Evolutionary conservation across 2,888 invertebrate species (phyloP), one percentile per base, ranked within the genome.

Genomic region (Athalia rosae): DNA sequence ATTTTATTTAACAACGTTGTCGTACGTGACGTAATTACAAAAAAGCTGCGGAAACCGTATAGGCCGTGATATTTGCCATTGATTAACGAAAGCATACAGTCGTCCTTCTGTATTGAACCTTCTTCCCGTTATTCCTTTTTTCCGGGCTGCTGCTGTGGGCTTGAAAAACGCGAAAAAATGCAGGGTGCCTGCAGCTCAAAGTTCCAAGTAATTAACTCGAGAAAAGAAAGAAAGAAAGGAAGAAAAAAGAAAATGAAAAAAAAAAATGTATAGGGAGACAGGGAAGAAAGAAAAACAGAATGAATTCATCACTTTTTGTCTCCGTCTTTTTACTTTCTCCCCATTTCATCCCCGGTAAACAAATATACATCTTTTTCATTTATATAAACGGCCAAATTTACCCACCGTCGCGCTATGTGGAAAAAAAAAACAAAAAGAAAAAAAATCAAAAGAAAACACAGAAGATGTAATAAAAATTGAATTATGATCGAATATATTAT

Each of bases 31-130:
- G 66, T 48, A 28, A 62, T 62, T 53, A 62, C 50, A 9, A 50
- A 28, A 67, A 41, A 50, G 28, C 15, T n/a, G n/a, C n/a, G 53
- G n/a, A 11, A 3, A 53, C n/a, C 3, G n/a, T 53, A 11, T 11
- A 11, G 8, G n/a, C 53, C 15, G 67, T 48, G 28, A 28, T 67
- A 43, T 67, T 67, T 67, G 66, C 66, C 50, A 50, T 67, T 50
- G 67, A 67, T 67, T 67, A 67, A 41, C 50, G 50, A 5, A 48
- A 67, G 66, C 47, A 28, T 2, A 28, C 28, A 28, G 28, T 28
- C 28, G 28, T 28, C 28, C 28, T 28, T 28, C 28, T 28, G n/a
- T n/a, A 28, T 28, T 28, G 28, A 28, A 28, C 28, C 28, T 28
- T 28, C 28, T 28, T 28, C 28, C 28, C 28, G 28, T 2, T 28